Conservation (phyloP, 2,888 invertebrate genomes). For the Helicoverpa assulta region DNA sequence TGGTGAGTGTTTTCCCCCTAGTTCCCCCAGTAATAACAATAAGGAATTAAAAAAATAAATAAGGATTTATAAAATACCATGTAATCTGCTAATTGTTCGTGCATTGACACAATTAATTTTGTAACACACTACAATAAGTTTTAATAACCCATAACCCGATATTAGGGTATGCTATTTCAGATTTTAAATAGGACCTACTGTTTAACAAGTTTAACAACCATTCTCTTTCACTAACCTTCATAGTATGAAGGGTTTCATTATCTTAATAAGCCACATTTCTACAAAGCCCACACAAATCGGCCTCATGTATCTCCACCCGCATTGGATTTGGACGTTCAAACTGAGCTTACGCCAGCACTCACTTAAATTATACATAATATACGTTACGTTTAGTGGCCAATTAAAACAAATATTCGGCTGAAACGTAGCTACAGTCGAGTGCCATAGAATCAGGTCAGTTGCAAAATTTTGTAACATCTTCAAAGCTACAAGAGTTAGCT, state of each 20-base stretch:
- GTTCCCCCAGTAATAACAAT: too few species aligned
- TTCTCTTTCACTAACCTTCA: constrained; percentile 7
- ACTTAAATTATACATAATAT: constrained; percentile 40
- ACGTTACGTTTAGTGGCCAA: constrained; percentile 39
- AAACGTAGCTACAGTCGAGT: constrained; percentile 23
- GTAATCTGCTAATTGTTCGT: too few species aligned
- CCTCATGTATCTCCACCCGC: constrained; percentile 54
- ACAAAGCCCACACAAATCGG: constrained; percentile 41
- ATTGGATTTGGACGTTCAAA: constrained; percentile 46
- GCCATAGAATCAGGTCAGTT: neutral
- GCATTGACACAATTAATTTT: too few species aligned
- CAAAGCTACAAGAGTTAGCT: too few species aligned
- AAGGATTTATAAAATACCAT: too few species aligned
- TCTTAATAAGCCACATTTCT: constrained; percentile 44
- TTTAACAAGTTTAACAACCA: neutral
- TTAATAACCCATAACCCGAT: neutral
- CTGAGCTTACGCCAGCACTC: constrained; percentile 30
- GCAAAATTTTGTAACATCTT: too few species aligned
- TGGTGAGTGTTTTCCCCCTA: constrained; percentile 92
- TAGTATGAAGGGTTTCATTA: constrained; percentile 22
- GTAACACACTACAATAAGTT: too few species aligned
- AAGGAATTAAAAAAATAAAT: too few species aligned
- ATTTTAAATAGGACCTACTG: constrained; percentile 1
- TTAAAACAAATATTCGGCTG: constrained; percentile 38
- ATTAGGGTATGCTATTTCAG: neutral